Base-by-base conservation (phyloP, 2,888 invertebrate species). In the Lochmaea capreae region DNA sequence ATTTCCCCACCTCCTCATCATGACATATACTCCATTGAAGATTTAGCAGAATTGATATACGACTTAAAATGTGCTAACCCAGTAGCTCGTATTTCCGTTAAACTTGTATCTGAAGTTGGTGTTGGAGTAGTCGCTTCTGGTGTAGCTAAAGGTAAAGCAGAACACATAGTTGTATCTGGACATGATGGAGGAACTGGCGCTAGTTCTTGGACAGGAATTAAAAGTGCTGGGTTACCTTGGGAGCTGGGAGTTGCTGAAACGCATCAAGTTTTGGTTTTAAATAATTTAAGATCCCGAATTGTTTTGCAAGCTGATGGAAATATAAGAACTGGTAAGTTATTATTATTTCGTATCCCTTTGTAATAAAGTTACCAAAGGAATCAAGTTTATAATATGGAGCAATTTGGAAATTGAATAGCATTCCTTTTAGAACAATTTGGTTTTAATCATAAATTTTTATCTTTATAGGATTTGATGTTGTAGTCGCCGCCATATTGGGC, bases 131-230 rank as follows among this genome's bases (percentile, higher is more conserved):
- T 99, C 0, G 99, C 99, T n/a, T 93, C 98, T 9, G 99, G 99
- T 39, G 99, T 99, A 1, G 84, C 84, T 11, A 84, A 84, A 78
- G 84, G 84, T 58, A 99, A 99, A 89, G 98, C 98, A 0, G 99
- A 99, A 85, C 99, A 99, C 87, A 97, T 99, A 81, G 97, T 97
- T 0, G 98, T 99, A 79, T 98, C 98, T 0, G 99, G 99, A 0
- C 99, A 99, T 88, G 99, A 99, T 89, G 99, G 99, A 76, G 99
- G 99, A 69, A 99, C 99, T 16, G 99, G 99, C 46, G 99, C 99
- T 62, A 97, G 97, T 85, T 97, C 97, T 73, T 99, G 99, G 99
- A 99, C 99, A 0, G 99, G 99, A 80, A 99, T 99, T 85, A 99
- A 99, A 89, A 92, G 94, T 79, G 99, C 99, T 58, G 99, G 99